These are phyloP conservation scores for Stigmatopora argus DNA, from an alignment of 2,113 vertebrate genomes.

Conservation along the genomic window DNA sequence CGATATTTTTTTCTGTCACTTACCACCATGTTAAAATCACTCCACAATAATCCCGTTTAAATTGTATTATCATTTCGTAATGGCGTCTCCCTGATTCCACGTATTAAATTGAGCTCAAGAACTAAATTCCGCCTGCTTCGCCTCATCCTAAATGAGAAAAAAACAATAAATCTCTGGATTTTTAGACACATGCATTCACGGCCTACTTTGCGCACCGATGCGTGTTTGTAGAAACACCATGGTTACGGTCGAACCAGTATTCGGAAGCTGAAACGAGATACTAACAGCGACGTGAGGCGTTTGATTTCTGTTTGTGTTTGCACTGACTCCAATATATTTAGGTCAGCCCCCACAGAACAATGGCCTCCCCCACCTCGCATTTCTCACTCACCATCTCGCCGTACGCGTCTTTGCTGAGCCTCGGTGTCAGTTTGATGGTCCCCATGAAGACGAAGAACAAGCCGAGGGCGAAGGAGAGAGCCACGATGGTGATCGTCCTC, in stretches of 20 bases:
- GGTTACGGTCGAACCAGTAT: background rate
- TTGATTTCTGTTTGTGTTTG: background rate
- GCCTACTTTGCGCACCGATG: background rate
- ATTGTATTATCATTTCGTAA: too few species aligned
- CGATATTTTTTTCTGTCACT: too few species aligned
- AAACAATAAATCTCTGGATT: too few species aligned
- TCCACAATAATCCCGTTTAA: too few species aligned
- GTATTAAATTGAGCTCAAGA: too few species aligned
- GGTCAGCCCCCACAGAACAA: constrained; percentile 54
- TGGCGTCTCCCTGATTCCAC: too few species aligned
- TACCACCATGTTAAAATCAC: too few species aligned
- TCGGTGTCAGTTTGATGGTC: constrained; percentile 92
- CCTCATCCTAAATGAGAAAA: too few species aligned
- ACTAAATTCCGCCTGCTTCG: too few species aligned
- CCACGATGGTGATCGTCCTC: constrained; percentile 86
- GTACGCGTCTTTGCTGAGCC: constrained; percentile 94
- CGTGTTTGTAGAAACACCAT: background rate
- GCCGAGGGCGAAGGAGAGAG: constrained; percentile 89
- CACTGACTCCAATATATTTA: constrained; percentile 23
- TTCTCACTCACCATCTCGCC: constrained; percentile 89
- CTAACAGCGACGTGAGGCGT: too few species aligned
- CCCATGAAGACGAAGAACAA: constrained; percentile 98
- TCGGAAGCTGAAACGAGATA: background rate
- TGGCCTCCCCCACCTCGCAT: constrained; percentile 26
- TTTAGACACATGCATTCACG: background rate